phyloP scores from a whole-genome alignment of 2,113 vertebrate genomes.

The Nibea coibor region DNA sequence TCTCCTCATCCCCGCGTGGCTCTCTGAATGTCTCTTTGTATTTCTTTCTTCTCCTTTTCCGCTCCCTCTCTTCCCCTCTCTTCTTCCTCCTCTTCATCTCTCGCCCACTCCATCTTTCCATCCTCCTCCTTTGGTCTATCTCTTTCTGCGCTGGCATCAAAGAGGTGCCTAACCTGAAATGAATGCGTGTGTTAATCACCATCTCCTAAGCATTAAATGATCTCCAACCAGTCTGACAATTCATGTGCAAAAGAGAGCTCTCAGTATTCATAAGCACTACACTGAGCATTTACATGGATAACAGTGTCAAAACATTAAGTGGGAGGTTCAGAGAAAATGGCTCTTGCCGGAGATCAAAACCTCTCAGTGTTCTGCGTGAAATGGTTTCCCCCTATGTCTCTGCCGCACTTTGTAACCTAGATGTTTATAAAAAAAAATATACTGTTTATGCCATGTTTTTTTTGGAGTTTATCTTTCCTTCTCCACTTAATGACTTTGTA shows the following conservation, averaged over 20 bases:
- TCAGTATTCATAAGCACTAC: slow-evolving; percentile 67
- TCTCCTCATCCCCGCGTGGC: slow-evolving; percentile 31
- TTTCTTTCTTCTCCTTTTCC: slow-evolving; percentile 44
- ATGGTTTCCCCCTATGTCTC: slow-evolving; percentile 40
- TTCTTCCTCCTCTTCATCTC: slow-evolving; percentile 4
- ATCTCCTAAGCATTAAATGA: slow-evolving; percentile 76
- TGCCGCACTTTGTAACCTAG: slow-evolving; percentile 31
- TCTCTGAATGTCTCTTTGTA: slow-evolving; percentile 63
- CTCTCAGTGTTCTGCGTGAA: slow-evolving; percentile 44
- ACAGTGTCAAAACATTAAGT: slow-evolving; percentile 78
- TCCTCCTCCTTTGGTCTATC: slow-evolving; percentile 30
- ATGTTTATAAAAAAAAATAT: slow-evolving; percentile 14
- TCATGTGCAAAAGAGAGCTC: slow-evolving; percentile 70
- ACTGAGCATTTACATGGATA: slow-evolving; percentile 73
- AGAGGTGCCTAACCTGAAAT: slow-evolving; percentile 74
- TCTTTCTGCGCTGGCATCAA: slow-evolving; percentile 64
- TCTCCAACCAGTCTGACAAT: slow-evolving; percentile 73
- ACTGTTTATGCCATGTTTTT: neutral
- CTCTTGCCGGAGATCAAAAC: slow-evolving; percentile 72
- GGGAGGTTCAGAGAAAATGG: slow-evolving; percentile 78
- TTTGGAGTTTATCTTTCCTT: neutral
- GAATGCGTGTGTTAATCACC: slow-evolving; percentile 77
- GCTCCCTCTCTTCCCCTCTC: slow-evolving; percentile 26
- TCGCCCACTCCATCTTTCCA: slow-evolving; percentile 8
- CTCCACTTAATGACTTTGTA: neutral